Percentiles rank a stretch among this genome's conserved stretches.
Evolutionary conservation across 2,113 vertebrate species (phyloP).

Genomic region (Microtus oregoni): DNA sequence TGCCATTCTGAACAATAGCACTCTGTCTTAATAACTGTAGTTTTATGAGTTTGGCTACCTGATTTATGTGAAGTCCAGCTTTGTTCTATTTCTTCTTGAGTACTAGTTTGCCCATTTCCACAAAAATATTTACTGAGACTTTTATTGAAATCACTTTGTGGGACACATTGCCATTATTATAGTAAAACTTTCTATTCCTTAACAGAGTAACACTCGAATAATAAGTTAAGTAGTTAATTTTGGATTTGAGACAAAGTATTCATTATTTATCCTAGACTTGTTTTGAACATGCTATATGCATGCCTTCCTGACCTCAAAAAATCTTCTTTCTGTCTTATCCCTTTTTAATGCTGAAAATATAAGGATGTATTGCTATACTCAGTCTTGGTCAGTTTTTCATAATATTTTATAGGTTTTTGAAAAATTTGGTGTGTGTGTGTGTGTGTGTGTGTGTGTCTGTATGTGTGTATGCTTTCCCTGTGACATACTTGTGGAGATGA

Average conservation of each 20-base stretch:
- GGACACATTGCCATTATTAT: not conserved
- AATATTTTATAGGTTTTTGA: not conserved
- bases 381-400: not conserved
- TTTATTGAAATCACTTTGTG: not conserved
- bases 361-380: not conserved
- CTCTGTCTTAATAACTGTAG: not conserved
- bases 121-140: not conserved
- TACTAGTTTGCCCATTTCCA: not conserved
- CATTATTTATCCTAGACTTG: not conserved
- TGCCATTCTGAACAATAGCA: not conserved
- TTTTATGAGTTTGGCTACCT: constrained; percentile 1
- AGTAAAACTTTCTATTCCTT: not conserved
- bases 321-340: not conserved
- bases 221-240: not conserved
- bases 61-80: not conserved
- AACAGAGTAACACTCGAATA: not conserved
- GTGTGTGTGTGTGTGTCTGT: not conserved
- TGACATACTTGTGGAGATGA: not conserved
- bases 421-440: not conserved
- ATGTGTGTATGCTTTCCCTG: accelerated
- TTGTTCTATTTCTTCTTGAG: not conserved
- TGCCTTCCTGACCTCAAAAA: too few relatives aligned
- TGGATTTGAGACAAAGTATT: not conserved
- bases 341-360: not conserved
- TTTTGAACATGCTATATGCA: not conserved